Evolutionary conservation across 53 echinoderm and acorn worm genomes (phyloP).

Genomic region (Crossaster papposus): DNA sequence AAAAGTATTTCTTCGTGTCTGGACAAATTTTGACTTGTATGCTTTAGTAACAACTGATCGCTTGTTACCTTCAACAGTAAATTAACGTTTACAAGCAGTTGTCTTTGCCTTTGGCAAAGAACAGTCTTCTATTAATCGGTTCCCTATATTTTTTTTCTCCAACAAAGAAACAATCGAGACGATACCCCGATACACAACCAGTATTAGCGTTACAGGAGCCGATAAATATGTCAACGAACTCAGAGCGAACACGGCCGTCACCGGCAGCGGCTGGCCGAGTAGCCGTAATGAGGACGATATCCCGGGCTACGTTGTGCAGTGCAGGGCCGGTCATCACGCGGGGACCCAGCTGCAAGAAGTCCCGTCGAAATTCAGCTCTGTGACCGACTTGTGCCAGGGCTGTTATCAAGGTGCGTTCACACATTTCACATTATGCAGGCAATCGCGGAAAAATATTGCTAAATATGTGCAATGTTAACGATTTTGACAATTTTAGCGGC

Average conservation of each 20-base stretch:
- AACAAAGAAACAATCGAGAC: background rate
- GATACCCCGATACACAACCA: background rate
- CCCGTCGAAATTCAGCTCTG: background rate
- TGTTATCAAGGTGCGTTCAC: slow-evolving; percentile 41
- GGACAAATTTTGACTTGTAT: too few relatives aligned
- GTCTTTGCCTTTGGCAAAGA: too few relatives aligned
- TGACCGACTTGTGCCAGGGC: slow-evolving; percentile 9
- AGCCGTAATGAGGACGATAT: background rate
- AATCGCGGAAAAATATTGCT: background rate
- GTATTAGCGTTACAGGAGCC: background rate
- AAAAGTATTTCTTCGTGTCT: too few relatives aligned
- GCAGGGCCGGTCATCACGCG: slow-evolving; percentile 3
- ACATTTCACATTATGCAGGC: too few relatives aligned
- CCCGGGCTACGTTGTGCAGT: background rate
- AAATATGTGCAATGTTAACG: background rate
- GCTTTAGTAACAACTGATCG: too few relatives aligned
- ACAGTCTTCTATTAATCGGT: too few relatives aligned
- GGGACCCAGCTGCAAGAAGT: background rate
- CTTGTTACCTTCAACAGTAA: too few relatives aligned
- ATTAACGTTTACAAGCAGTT: too few relatives aligned
- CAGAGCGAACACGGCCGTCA: background rate
- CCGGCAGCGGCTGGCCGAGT: slow-evolving; percentile 14
- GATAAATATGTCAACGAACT: background rate
- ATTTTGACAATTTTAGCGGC: too few relatives aligned
- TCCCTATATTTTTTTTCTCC: background rate